Conservation (phyloP, 2,113 vertebrate genomes). For the Pycnonotus jocosus region DNA sequence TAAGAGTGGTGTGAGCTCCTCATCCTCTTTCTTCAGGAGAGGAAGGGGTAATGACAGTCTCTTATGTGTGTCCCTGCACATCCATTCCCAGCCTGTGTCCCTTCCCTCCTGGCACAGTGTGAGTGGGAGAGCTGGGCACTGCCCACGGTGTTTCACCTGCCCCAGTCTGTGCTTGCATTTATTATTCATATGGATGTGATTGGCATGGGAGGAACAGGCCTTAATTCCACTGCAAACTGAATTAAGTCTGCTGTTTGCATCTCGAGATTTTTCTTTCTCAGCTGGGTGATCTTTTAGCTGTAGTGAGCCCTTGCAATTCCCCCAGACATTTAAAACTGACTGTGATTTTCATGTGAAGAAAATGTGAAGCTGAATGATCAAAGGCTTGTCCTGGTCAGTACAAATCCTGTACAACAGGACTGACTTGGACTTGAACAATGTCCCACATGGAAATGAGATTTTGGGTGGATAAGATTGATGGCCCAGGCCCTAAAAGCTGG, state of each 20-base stretch:
- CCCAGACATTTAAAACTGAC: neutral
- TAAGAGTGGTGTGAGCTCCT: neutral
- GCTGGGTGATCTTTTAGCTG: neutral
- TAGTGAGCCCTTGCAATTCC: neutral
- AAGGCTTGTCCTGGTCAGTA: neutral
- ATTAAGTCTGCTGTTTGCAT: neutral
- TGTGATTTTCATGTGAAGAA: neutral
- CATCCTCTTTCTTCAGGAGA: neutral
- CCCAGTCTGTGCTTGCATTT: neutral
- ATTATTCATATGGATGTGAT: neutral
- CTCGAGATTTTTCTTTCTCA: neutral
- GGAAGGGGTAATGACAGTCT: neutral
- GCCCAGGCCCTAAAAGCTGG: neutral
- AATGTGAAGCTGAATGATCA: neutral
- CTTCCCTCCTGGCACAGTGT: neutral
- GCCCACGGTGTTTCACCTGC: neutral
- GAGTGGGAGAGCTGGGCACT: neutral
- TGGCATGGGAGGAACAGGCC: neutral
- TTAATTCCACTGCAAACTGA: neutral
- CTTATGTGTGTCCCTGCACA: neutral
- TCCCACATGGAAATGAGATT: fast-evolving
- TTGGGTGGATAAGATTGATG: neutral
- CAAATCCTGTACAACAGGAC: neutral
- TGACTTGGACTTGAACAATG: neutral
- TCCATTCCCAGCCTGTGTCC: neutral